Evolutionary conservation across 1,140 invertebrate species (phyloP).

Genomic region (Bathynomus jamesi): DNA sequence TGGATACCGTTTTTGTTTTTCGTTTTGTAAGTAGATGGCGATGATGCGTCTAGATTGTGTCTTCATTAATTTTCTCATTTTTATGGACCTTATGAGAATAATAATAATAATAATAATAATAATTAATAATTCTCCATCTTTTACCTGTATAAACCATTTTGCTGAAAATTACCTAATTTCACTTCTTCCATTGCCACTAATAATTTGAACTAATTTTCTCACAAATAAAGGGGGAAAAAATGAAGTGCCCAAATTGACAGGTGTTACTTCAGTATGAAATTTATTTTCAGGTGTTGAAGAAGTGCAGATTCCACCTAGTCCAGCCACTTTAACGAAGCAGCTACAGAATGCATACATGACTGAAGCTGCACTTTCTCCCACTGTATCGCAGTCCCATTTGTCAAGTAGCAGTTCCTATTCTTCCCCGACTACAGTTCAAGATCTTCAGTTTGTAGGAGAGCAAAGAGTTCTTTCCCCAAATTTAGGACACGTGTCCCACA

Average conservation of each 20-base stretch:
- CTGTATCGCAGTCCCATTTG: constrained; percentile 31
- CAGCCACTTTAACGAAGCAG: constrained; percentile 35
- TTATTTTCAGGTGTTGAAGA: constrained; percentile 36
- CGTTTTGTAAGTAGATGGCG: too few relatives aligned
- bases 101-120: background rate
- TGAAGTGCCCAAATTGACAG: too few relatives aligned
- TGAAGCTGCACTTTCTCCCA: constrained; percentile 34
- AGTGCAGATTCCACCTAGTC: constrained; percentile 35
- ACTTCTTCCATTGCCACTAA: background rate
- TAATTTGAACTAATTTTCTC: too few relatives aligned
- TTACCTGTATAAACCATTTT: background rate
- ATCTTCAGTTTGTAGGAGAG: constrained; percentile 17
- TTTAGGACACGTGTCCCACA: background rate
- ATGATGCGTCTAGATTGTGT: too few relatives aligned
- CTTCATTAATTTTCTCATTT: too few relatives aligned
- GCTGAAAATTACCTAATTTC: background rate
- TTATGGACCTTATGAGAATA: too few relatives aligned
- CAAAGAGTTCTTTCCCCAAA: background rate
- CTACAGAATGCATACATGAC: constrained; percentile 37
- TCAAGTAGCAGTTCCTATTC: constrained; percentile 25
- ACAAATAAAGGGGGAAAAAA: too few relatives aligned
- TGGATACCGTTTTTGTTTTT: too few relatives aligned
- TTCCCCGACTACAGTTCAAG: constrained; percentile 24
- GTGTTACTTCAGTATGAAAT: too few relatives aligned
- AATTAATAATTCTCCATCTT: background rate